Conservation (phyloP, 92 coral and sea anemone genomes). For the Palythoa grandiflora region DNA sequence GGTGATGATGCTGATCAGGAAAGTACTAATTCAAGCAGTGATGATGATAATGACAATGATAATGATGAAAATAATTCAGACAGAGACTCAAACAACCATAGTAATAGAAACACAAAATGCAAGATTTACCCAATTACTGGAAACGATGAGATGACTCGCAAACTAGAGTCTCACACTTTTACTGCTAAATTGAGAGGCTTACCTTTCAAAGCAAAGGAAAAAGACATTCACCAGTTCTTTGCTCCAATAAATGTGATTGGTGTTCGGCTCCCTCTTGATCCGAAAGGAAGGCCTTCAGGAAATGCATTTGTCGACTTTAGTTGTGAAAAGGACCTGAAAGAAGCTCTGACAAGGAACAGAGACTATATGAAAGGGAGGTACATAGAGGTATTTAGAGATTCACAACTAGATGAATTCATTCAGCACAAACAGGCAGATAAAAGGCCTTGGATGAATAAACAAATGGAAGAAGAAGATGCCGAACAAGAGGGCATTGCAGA, state of each 20-base stretch:
- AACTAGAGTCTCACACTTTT: slow-evolving; percentile 47
- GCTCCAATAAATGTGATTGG: slow-evolving; percentile 76
- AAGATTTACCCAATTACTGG: background rate
- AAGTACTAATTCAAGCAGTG: background rate
- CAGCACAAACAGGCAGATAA: slow-evolving; percentile 38
- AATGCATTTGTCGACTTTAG: slow-evolving; percentile 91
- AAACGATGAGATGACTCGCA: slow-evolving; percentile 21
- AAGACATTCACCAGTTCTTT: slow-evolving; percentile 84
- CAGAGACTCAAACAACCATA: slow-evolving; percentile 5
- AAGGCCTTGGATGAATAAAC: slow-evolving; percentile 89
- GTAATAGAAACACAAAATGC: background rate
- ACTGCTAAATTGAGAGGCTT: slow-evolving; percentile 93
- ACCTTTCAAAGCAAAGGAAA: slow-evolving; percentile 84
- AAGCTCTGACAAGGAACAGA: slow-evolving; percentile 85
- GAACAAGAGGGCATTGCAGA: slow-evolving; percentile 92
- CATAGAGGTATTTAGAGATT: slow-evolving; percentile 90
- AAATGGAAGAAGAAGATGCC: slow-evolving; percentile 65
- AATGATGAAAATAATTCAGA: slow-evolving; percentile 18
- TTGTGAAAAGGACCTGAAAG: slow-evolving; percentile 75
- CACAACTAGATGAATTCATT: background rate
- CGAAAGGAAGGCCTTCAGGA: slow-evolving; percentile 81
- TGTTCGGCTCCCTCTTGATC: slow-evolving; percentile 77
- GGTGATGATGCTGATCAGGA: background rate
- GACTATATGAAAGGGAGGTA: slow-evolving; percentile 90
- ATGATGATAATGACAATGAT: background rate